Percentiles rank a stretch among this genome's conserved stretches.
Conservation (phyloP, 2,888 invertebrate species). For the Lasioglossum villosulum region DNA sequence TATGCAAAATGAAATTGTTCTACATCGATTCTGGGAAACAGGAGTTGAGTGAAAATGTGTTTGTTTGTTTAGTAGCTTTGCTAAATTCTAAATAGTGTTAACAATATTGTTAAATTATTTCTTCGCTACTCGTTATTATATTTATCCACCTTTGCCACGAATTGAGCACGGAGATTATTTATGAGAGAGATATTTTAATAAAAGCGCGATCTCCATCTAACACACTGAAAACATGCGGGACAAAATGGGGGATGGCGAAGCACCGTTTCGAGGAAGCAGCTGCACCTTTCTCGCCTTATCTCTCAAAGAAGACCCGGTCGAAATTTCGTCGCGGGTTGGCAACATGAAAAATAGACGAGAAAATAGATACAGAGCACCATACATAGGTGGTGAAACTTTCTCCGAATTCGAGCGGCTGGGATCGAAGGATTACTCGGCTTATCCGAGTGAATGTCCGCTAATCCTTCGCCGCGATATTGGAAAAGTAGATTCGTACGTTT, state of each 20-base stretch:
- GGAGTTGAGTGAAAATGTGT: no score
- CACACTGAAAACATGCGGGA: neutral
- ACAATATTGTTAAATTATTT: no score
- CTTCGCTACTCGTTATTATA: no score
- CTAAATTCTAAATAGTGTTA: neutral
- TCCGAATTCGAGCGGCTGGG: neutral
- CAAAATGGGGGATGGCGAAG: neutral
- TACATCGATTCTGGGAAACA: no score
- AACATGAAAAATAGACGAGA: constrained; percentile 33
- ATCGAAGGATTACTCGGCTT: constrained; percentile 17
- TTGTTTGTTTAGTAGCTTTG: neutral
- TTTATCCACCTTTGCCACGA: no score
- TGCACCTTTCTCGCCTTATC: neutral
- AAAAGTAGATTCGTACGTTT: neutral
- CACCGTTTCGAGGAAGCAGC: neutral
- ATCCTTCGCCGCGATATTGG: neutral
- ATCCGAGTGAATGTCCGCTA: neutral
- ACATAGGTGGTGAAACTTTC: neutral
- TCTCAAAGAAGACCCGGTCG: neutral
- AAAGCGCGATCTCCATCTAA: neutral
- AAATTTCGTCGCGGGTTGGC: neutral
- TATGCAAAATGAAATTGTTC: neutral
- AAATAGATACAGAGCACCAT: neutral
- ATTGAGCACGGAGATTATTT: neutral
- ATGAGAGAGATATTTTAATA: neutral